Base-by-base conservation (phyloP, 2,888 invertebrate genomes). In the Pandemis heparana region DNA sequence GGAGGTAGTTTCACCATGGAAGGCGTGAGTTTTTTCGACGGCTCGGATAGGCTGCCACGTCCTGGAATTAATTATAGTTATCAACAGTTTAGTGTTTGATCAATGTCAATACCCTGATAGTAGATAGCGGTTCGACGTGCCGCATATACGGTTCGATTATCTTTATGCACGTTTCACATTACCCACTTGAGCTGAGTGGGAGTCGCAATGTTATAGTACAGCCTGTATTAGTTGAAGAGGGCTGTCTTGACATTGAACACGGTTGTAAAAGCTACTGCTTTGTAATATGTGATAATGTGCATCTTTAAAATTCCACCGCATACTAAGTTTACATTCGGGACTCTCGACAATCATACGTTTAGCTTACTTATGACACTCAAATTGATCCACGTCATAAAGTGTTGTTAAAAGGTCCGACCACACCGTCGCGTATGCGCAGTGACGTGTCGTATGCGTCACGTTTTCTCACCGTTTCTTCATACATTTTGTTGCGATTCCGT, bases 1-100 rank as follows among this genome's bases (percentile, higher is more conserved):
- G 79, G 78, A 14, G 85, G 84, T 1, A 83, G 75, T 66, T 84
- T 83, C 2, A 85, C 80, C 84, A 85, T 85, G n/a, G 87, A 81
- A 0, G 89, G 85, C 16, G 84, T 81, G 23, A 85, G 75, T 73
- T 80, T 86, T 76, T 84, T 88, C 59, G 82, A 83, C 5, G 80
- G 75, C 10, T 85, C 86, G 48, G 79, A 51, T 41, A 79, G 74
- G 32, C 79, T 81, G 68, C 78, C 80, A 70, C 81, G 81, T 59
- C 81, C 91, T 89, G 82, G 64, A 86, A 88, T 62, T 39, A 73
- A 65, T 71, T 51, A 38, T 63, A 12, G 51, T 75, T 72, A 66
- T 72, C 18, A 41, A 14, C 48, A 12, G 3, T 51, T 70, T 66
- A 41, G 16, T 65, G 53, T 61, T 74, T 38, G 43, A 39, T 64